Base-by-base conservation (phyloP, 2,797 vertebrate species). In the Chelonia mydas region DNA sequence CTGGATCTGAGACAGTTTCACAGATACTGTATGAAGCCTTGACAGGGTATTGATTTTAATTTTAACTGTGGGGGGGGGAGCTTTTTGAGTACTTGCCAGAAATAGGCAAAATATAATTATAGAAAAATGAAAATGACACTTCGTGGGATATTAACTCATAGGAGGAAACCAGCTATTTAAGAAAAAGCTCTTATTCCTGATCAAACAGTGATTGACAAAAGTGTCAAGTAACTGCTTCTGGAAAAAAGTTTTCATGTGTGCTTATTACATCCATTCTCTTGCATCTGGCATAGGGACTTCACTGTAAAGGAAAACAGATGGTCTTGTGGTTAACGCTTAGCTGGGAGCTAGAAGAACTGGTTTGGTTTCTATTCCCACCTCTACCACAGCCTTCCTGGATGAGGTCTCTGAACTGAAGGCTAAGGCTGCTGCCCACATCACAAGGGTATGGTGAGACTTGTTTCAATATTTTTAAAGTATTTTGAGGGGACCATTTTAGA, bases 11-110 rank as follows among this genome's bases (percentile, higher is more conserved):
- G 9, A 57, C 3, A 90, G 2, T 3, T 89, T 92, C 49, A 84
- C 3, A 5, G 57, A 16, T 68, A 55, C 11, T 88, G 83, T 95
- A 68, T 33, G 49, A 93, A 51, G 0, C 57, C 8, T 49, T 90
- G 33, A 89, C 80, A 88, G 82, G 47, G 8, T 7, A 55, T 49
- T n/a, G 41, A 90, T 83, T 95, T 95, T 88, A 89, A 86, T 79
- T 93, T 47, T 25, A 91, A 53, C 8, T 54, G 15, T 83, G 25
- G 0, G 19, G 8, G 1, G n/a, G 65, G 31, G 3, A 16, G 68
- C 76, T 88, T 31, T 89, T 86, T 84, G 28, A 3, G 41, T 49
- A 84, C 53, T 19, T 74, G 57, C 72, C 3, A 85, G 65, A 89
- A 77, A 55, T 86, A 51, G 1, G 2, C 37, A 90, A 93, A 87